phyloP scores from a whole-genome alignment of 1,140 invertebrate genomes.

The Zaprionus tsacasi region DNA sequence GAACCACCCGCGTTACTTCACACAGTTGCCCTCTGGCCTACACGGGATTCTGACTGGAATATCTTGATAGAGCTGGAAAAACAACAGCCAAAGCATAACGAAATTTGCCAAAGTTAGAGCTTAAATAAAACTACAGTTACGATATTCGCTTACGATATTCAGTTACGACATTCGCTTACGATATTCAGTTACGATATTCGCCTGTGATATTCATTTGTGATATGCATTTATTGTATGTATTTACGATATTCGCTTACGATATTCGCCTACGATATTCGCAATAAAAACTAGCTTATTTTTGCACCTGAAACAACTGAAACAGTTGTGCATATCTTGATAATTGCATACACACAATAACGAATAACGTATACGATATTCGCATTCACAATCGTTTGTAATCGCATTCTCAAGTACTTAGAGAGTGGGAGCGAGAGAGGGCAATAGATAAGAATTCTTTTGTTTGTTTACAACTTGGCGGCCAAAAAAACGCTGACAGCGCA shows the following conservation, averaged over 20 bases:
- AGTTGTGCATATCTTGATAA: not conserved
- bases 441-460: slow-evolving; percentile 41
- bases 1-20: not conserved
- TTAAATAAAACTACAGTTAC: not conserved
- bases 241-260: not conserved
- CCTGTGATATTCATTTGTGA: not conserved
- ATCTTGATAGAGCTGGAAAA: slow-evolving; percentile 31
- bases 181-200: not conserved
- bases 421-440: not conserved
- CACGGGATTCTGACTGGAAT: not conserved
- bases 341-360: not conserved
- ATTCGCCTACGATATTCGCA: not conserved
- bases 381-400: slow-evolving; percentile 19
- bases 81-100: not conserved
- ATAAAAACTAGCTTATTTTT: not conserved
- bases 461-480: slow-evolving; percentile 41
- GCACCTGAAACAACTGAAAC: not conserved
- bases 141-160: slow-evolving; percentile 8
- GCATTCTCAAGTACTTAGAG: not conserved
- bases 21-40: not conserved
- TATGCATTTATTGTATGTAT: not conserved
- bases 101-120: not conserved
- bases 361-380: not conserved
- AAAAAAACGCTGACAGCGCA: not conserved
- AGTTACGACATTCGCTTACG: not conserved